Evolutionary conservation across 2,797 vertebrate species (phyloP).

Genomic region (Muscicapa comitata): DNA sequence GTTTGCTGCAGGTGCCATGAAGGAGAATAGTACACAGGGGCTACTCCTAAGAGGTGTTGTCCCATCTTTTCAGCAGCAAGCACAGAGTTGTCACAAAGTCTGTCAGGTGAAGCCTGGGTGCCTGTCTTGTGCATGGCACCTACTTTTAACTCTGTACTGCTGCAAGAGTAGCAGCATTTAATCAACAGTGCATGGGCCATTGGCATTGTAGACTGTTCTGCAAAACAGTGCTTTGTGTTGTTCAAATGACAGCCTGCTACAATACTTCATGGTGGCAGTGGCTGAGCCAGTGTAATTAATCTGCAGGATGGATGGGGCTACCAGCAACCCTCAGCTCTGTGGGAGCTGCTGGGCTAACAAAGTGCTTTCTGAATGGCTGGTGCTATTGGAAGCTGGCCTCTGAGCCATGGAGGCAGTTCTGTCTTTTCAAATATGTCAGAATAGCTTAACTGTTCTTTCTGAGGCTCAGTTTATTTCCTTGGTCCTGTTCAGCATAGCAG

Average conservation of each 20-base stretch:
- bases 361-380: background rate
- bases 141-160: background rate
- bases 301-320: background rate
- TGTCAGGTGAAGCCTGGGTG: background rate
- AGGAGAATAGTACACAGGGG: background rate
- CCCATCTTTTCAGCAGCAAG: background rate
- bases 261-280: background rate
- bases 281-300: background rate
- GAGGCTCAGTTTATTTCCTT: background rate
- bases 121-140: background rate
- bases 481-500: background rate
- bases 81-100: background rate
- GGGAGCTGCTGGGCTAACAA: background rate
- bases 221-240: background rate
- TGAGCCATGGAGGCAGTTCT: background rate
- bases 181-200: background rate
- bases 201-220: background rate
- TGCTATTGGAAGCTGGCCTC: background rate
- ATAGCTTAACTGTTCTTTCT: background rate
- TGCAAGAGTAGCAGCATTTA: background rate
- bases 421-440: background rate
- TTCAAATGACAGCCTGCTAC: background rate
- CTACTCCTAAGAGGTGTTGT: background rate
- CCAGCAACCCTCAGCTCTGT: background rate
- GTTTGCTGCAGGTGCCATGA: background rate